phyloP scores from a whole-genome alignment of 1,140 invertebrate species.

The Drosophila azteca region DNA sequence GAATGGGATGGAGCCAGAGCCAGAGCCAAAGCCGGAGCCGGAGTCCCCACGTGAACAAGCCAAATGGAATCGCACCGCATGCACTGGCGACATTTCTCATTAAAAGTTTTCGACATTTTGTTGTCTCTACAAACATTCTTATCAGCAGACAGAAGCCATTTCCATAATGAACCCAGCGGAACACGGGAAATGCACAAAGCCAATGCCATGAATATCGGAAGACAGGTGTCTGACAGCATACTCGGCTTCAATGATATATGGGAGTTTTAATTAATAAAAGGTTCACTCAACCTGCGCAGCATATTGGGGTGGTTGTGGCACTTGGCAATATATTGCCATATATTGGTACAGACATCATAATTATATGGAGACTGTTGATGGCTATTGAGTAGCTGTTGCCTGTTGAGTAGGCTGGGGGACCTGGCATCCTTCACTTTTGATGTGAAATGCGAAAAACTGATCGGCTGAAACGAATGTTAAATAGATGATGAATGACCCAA shows the following conservation, averaged over 20 bases:
- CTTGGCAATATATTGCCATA: neutral
- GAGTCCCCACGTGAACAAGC: constrained; percentile 6
- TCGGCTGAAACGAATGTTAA: no score
- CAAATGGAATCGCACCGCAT: constrained; percentile 62
- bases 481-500: no score
- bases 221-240: constrained; percentile 57
- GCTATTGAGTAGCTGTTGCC: neutral
- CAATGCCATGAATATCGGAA: constrained; percentile 14
- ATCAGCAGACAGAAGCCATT: constrained; percentile 77
- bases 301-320: neutral
- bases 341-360: neutral
- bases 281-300: neutral
- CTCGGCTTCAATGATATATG: constrained; percentile 31
- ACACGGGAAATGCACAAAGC: constrained; percentile 25
- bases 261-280: constrained; percentile 49
- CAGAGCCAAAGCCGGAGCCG: constrained; percentile 1
- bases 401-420: neutral
- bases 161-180: constrained; percentile 46
- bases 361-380: no score
- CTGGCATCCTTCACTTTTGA: no score
- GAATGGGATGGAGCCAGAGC: constrained; percentile 38
- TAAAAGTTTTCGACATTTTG: constrained; percentile 70
- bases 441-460: no score
- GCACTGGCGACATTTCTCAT: constrained; percentile 74
- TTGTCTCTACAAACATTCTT: constrained; percentile 63